A percentile compares a stretch with the other conserved stretches of the same genome.
Conservation (phyloP, 1,140 invertebrate genomes). For the Caenorhabditis elegans region DNA sequence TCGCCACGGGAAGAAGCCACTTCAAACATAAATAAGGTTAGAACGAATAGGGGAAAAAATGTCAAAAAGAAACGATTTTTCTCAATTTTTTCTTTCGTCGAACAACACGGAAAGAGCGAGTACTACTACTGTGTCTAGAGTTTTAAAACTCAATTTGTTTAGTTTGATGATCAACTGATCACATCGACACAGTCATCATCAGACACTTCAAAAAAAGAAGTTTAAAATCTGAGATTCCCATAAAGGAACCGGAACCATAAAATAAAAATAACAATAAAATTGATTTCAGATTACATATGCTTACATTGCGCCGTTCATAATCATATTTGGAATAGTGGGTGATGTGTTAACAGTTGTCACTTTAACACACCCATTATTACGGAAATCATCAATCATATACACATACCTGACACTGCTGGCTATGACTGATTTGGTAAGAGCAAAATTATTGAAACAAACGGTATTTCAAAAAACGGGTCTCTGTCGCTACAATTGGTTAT, state of each 20-base stretch:
- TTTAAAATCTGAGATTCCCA: too few relatives aligned
- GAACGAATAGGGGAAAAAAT: neutral
- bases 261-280: neutral
- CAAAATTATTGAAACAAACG: too few relatives aligned
- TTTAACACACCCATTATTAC: slow-evolving; percentile 49
- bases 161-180: neutral
- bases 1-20: slow-evolving; percentile 29
- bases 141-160: neutral
- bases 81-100: neutral
- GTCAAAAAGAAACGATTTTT: neutral
- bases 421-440: slow-evolving; percentile 62
- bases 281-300: slow-evolving; percentile 57
- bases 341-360: slow-evolving; percentile 47
- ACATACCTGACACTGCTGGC: slow-evolving; percentile 64
- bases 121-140: slow-evolving; percentile 12
- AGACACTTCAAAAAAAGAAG: neutral
- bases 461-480: too few relatives aligned
- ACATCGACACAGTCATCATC: neutral
- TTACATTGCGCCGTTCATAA: slow-evolving; percentile 65
- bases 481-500: too few relatives aligned
- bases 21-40: slow-evolving; percentile 33
- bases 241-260: too few relatives aligned
- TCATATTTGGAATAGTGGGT: slow-evolving; percentile 56
- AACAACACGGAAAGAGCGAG: neutral
- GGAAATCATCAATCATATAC: slow-evolving; percentile 58